Percentiles rank a stretch among this genome's conserved stretches.
These are phyloP conservation scores for Clitarchus hookeri DNA, from an alignment of 2,888 invertebrate genomes.

Conservation along the genomic window DNA sequence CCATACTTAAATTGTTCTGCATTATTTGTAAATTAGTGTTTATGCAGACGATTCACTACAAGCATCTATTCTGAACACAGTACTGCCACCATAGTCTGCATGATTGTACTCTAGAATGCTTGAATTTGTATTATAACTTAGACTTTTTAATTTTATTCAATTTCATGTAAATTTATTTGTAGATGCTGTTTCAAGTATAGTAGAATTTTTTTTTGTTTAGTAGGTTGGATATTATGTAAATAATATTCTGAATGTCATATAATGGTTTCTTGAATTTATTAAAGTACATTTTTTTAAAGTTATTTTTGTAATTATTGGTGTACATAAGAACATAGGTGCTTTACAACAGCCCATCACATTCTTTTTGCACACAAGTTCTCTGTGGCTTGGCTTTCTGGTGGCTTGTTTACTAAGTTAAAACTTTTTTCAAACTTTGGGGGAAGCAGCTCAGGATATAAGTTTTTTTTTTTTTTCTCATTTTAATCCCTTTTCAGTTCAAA, in stretches of 20 bases:
- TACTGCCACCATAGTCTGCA: no score
- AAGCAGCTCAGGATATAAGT: constrained; percentile 17
- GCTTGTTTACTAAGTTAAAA: constrained; percentile 15
- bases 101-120: no score
- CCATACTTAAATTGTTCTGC: no score
- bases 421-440: constrained; percentile 5
- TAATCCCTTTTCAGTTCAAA: constrained; percentile 71
- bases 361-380: neutral
- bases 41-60: no score
- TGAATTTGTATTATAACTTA: no score
- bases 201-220: no score
- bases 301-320: neutral
- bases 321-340: neutral
- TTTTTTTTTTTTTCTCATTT: constrained; percentile 26
- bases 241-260: neutral
- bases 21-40: no score
- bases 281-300: neutral
- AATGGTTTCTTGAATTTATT: neutral
- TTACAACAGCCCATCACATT: neutral
- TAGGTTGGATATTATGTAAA: no score
- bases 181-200: no score
- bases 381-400: constrained; percentile 25
- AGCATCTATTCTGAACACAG: no score
- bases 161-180: no score
- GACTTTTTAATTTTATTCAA: no score